A percentile compares a stretch with the other conserved stretches of the same genome.
Evolutionary conservation across 2,113 vertebrate species (phyloP).

Genomic region (Notiomystis cincta): DNA sequence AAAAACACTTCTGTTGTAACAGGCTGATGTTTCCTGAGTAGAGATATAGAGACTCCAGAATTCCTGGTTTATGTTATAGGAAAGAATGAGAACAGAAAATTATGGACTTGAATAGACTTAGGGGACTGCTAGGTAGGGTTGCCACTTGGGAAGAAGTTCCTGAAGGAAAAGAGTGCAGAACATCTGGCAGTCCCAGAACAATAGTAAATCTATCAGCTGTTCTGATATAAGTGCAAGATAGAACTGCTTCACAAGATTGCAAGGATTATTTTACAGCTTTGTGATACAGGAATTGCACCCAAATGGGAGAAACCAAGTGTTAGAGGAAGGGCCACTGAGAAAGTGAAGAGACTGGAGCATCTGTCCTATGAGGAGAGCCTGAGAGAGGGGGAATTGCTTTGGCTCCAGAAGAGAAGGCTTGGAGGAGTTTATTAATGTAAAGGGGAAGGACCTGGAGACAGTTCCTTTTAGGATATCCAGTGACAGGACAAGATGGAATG

Average conservation of each 20-base stretch:
- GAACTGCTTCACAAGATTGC: neutral
- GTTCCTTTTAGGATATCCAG: neutral
- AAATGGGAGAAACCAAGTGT: neutral
- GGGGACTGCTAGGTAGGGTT: neutral
- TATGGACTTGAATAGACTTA: neutral
- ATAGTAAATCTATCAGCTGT: neutral
- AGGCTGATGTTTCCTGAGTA: neutral
- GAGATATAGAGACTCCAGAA: neutral
- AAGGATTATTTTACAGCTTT: neutral
- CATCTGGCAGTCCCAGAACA: neutral
- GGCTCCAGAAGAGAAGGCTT: neutral
- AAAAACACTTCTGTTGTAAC: neutral
- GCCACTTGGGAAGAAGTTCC: neutral
- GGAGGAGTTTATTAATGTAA: neutral
- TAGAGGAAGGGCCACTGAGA: neutral
- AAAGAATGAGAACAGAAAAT: neutral
- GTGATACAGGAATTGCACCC: neutral
- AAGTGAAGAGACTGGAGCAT: neutral
- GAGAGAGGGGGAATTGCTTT: neutral
- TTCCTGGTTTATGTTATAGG: neutral
- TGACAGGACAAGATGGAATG: neutral
- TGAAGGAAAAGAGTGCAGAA: neutral
- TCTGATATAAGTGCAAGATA: neutral
- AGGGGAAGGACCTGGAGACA: neutral
- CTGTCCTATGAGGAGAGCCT: neutral